Percentiles rank a stretch among this genome's conserved stretches.
These are phyloP conservation scores for Agrotis segetum DNA, from an alignment of 2,888 invertebrate genomes.

Conservation along the genomic window DNA sequence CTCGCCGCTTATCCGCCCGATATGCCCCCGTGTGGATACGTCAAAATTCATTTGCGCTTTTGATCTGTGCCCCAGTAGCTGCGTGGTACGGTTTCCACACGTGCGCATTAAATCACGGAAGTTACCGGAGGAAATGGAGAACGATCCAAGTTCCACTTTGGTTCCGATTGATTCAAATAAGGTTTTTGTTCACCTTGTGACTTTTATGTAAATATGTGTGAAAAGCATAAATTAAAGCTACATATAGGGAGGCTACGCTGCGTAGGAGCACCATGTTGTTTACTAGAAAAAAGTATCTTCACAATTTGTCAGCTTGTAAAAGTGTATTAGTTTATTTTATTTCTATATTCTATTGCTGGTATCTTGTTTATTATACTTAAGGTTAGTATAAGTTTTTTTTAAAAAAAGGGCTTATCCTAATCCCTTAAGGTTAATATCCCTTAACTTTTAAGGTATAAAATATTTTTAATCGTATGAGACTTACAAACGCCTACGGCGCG, in stretches of 20 bases:
- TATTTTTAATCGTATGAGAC: too few relatives aligned
- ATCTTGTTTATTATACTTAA: not conserved
- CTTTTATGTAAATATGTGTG: slow-evolving; percentile 16
- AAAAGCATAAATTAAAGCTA: not conserved
- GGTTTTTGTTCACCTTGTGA: slow-evolving; percentile 9
- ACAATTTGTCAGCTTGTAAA: not conserved
- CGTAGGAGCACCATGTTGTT: too few relatives aligned
- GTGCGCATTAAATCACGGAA: slow-evolving; percentile 50
- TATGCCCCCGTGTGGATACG: slow-evolving; percentile 70
- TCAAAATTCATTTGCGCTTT: slow-evolving; percentile 73
- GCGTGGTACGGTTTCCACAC: slow-evolving; percentile 41
- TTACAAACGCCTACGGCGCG: too few relatives aligned
- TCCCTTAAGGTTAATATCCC: too few relatives aligned
- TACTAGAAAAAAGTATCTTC: not conserved
- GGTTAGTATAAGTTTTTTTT: not conserved
- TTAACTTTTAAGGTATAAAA: too few relatives aligned
- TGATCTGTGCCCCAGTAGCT: slow-evolving; percentile 66
- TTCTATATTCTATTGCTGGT: not conserved
- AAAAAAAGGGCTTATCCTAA: too few relatives aligned
- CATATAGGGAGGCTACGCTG: not conserved
- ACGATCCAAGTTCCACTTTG: slow-evolving; percentile 30
- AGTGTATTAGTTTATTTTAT: not conserved
- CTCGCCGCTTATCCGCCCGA: slow-evolving; percentile 64
- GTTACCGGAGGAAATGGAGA: slow-evolving; percentile 35
- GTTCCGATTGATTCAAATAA: slow-evolving; percentile 21